phyloP scores from a whole-genome alignment of 1,140 invertebrate species.

The Heliothis subflexa region DNA sequence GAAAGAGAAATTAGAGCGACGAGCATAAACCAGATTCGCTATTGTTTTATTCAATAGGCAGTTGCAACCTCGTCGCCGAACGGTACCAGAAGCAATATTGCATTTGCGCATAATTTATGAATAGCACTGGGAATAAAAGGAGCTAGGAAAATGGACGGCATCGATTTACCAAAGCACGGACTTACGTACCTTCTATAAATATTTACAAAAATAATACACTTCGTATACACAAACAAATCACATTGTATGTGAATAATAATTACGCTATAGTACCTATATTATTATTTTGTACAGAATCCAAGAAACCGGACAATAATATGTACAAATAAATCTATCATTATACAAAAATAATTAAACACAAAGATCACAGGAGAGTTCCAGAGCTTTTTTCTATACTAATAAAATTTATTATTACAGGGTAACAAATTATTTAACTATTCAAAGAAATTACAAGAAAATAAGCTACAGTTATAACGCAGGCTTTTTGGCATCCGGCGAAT shows the following conservation, averaged over 20 bases:
- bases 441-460: slow-evolving; percentile 61
- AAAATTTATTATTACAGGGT: slow-evolving; percentile 71
- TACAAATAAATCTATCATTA: slow-evolving; percentile 59
- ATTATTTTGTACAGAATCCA: slow-evolving; percentile 64
- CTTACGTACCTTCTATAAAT: slow-evolving; percentile 53
- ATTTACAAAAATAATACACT: slow-evolving; percentile 73
- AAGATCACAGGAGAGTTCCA: slow-evolving; percentile 85
- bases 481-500: slow-evolving; percentile 82
- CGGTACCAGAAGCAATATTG: slow-evolving; percentile 41
- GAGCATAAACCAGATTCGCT: slow-evolving; percentile 39
- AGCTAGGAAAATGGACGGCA: slow-evolving; percentile 36
- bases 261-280: slow-evolving; percentile 37
- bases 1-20: slow-evolving; percentile 46
- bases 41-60: slow-evolving; percentile 47
- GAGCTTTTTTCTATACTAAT: slow-evolving; percentile 72
- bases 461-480: slow-evolving; percentile 79
- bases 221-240: slow-evolving; percentile 62
- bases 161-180: slow-evolving; percentile 20
- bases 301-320: slow-evolving; percentile 55
- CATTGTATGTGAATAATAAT: slow-evolving; percentile 66
- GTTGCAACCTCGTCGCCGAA: slow-evolving; percentile 33
- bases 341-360: slow-evolving; percentile 74
- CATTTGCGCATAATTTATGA: slow-evolving; percentile 44
- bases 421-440: slow-evolving; percentile 76
- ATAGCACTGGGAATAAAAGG: slow-evolving; percentile 42